These are phyloP conservation scores for Thalpophila matura DNA, from an alignment of 2,888 invertebrate species.

Conservation along the genomic window DNA sequence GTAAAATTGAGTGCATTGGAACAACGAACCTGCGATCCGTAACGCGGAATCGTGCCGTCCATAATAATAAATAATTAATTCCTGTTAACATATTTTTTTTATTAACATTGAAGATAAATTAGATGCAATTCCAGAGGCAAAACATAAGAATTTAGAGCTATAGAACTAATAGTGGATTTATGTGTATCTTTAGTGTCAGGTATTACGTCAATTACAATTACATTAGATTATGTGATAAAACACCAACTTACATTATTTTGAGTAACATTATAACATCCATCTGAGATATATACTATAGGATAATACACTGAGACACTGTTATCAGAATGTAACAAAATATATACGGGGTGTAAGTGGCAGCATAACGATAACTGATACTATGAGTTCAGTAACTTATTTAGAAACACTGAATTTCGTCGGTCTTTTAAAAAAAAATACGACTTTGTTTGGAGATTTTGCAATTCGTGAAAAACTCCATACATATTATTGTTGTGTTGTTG, in stretches of 20 bases:
- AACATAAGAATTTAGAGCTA: constrained; percentile 3
- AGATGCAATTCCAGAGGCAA: constrained; percentile 42
- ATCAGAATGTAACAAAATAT: constrained; percentile 24
- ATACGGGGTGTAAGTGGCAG: constrained; percentile 3
- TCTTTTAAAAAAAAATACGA: no score
- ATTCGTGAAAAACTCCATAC: no score
- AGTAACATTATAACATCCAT: constrained; percentile 46
- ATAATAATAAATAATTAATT: no score
- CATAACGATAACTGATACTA: no score
- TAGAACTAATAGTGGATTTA: no score
- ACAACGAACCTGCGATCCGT: not conserved
- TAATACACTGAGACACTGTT: constrained; percentile 18
- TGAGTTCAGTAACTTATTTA: no score
- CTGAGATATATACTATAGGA: constrained; percentile 11
- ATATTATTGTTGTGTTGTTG: no score
- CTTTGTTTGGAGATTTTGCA: no score
- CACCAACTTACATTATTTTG: constrained; percentile 42
- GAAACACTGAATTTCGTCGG: no score
- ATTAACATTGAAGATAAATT: constrained; percentile 8
- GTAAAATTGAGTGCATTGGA: no score
- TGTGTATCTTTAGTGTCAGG: no score
- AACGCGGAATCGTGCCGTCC: not conserved
- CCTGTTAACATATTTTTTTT: constrained; percentile 9
- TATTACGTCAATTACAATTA: constrained; percentile 27
- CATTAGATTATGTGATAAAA: constrained; percentile 36